Evolutionary conservation across 2,888 invertebrate species (phyloP), one percentile per base, ranked within the genome.

Genomic region (Ernsta delagoae): DNA sequence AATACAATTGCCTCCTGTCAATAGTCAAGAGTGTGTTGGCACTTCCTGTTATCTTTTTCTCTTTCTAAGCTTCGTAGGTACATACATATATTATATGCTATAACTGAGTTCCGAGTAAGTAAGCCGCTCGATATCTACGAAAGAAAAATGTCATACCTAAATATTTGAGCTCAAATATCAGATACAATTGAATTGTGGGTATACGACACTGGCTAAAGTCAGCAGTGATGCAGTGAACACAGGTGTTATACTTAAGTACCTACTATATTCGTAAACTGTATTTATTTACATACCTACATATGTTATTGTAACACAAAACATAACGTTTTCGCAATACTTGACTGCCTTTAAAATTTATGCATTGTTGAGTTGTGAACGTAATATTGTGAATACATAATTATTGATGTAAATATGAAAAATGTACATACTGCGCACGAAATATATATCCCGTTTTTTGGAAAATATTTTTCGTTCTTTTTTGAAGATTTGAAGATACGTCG

Each of bases 401-500:
- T 36, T 43, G n/a, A 50, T 50, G 16, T 50, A 64, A 64, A 69
- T 64, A 78, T 77, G 78, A 75, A 73, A 72, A 67, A 61, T 45
- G 45, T 65, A 41, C 48, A 70, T 56, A 50, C 56, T 16, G 62
- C 73, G 9, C 72, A 66, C 45, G 34, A 74, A 70, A 73, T 77
- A 41, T 70, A 73, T 70, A 57, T 77, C 54, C 77, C 77, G 11
- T 72, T 74, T 60, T 71, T 77, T 56, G 75, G 76, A 54, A 77
- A 75, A 70, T 76, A 76, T 70, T 31, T 78, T 9, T 34, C 67
- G 8, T 77, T 71, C 57, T 31, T 78, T 12, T 74, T 77, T 71
- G 73, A 74, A 53, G 76, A 78, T 63, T 71, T 74, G n/a, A 70
- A 73, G 34, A 56, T 31, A 12, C 36, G 67, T 34, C 71, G 74